Base-by-base conservation (phyloP, 1,140 invertebrate genomes). In the Zaprionus nigranus region DNA sequence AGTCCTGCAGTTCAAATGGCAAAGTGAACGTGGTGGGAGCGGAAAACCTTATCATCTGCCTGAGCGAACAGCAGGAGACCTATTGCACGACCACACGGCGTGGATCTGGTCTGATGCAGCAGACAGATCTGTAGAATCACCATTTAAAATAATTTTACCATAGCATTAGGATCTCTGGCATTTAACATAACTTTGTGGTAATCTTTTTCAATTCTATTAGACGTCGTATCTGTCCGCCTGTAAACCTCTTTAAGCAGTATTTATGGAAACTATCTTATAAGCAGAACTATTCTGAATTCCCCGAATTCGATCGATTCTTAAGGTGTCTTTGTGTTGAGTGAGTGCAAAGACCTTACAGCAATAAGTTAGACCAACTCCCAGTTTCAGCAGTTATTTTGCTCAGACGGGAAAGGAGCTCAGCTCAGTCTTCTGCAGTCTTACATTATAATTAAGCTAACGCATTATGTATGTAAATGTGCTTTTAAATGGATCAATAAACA, bases 11-110 rank as follows among this genome's bases (percentile, higher is more conserved):
- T 40, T 90, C 81, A 22, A 88, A 88, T 53, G 85, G 85, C 22
- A 84, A 81, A 30, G 15, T 71, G 5, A 22, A 38, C 7, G 75
- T 46, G n/a, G 64, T 67, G 3, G 62, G 60, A 3, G 68, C 78
- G 2, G 85, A 90, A 53, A 88, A 88, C 46, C 68, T 90, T 38
- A 90, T 88, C 28, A 88, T 88, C 22, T 90, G 81, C 30, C 60
- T 88, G 30, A 38, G 68, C 36, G 85, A 90, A 4, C 85, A 90
- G 66, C 85, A 82, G 58, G 84, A 88, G 43, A 59, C 85, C 3
- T 74, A 79, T 36, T 88, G 85, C 61, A 90, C 81, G 12, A 88
- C 78, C 15, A 57, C 75, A 26, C 69, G 82, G 7, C 65, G 73
- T 5, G 63, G 72, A 17, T 90, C 85, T 2, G 64, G 36, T 15